phyloP scores from a whole-genome alignment of 2,797 vertebrate genomes.

The Pogonophryne albipinna region DNA sequence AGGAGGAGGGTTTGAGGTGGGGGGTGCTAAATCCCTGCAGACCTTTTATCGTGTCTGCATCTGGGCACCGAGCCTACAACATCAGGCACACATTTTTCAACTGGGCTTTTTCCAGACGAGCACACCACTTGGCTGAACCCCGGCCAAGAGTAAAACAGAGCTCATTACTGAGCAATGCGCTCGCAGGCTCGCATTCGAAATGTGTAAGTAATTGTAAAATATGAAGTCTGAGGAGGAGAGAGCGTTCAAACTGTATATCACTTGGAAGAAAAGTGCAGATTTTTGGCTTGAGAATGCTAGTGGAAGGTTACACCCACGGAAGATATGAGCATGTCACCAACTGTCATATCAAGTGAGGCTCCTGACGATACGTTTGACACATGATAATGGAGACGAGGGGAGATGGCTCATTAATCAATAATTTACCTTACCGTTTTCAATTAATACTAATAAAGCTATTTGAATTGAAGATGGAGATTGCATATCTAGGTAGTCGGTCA shows the following conservation, averaged over 20 bases:
- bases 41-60: constrained; percentile 82
- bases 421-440: too few relatives aligned
- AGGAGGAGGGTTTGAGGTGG: background rate
- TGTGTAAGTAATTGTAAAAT: constrained; percentile 79
- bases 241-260: constrained; percentile 55
- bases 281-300: constrained; percentile 14
- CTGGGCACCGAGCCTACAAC: constrained; percentile 84
- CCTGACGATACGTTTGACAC: constrained; percentile 41
- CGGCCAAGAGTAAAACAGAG: constrained; percentile 77
- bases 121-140: constrained; percentile 78
- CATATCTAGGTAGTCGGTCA: constrained; percentile 38
- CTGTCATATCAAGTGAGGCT: constrained; percentile 18
- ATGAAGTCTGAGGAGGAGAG: constrained; percentile 49
- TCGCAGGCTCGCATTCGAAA: constrained; percentile 76
- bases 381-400: constrained; percentile 34
- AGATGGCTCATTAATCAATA: too few relatives aligned
- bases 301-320: constrained; percentile 11
- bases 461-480: background rate
- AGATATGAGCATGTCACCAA: constrained; percentile 21
- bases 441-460: too few relatives aligned
- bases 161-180: constrained; percentile 84
- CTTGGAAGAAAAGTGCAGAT: constrained; percentile 34
- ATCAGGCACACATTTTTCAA: constrained; percentile 83
- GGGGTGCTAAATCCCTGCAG: constrained; percentile 71
- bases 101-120: constrained; percentile 79